Evolutionary conservation across 2,797 vertebrate species (phyloP).

Genomic region (Sandelia bainsii): DNA sequence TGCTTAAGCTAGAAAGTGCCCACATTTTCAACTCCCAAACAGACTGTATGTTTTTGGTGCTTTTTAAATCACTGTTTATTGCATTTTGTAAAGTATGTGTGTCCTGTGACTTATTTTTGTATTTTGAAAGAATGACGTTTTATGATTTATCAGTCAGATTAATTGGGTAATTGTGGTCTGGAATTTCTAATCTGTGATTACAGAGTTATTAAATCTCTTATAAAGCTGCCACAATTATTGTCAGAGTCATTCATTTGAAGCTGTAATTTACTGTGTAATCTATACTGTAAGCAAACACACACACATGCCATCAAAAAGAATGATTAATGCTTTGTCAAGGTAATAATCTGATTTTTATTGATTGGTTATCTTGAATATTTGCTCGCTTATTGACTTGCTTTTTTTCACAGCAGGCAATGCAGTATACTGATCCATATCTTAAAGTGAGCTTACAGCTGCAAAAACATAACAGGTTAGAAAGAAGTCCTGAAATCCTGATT

Average conservation of each 20-base stretch:
- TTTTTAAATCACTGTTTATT: slow-evolving; percentile 76
- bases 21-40: slow-evolving; percentile 57
- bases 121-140: slow-evolving; percentile 74
- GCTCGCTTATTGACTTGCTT: no score
- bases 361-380: no score
- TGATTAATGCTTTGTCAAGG: not conserved
- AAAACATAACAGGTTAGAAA: no score
- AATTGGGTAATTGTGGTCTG: slow-evolving; percentile 63
- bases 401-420: no score
- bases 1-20: slow-evolving; percentile 43
- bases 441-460: no score
- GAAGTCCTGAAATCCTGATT: no score
- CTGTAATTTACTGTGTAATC: not conserved
- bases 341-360: no score
- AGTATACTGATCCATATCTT: no score
- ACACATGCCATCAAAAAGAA: not conserved
- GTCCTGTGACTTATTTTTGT: slow-evolving; percentile 76
- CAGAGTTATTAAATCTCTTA: slow-evolving; percentile 73
- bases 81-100: slow-evolving; percentile 71
- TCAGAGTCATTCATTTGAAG: not conserved
- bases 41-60: slow-evolving; percentile 67
- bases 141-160: slow-evolving; percentile 66
- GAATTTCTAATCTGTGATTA: slow-evolving; percentile 70
- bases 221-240: slow-evolving; percentile 25
- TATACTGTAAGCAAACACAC: not conserved